phyloP scores from a whole-genome alignment of 2,797 vertebrate species.

The Poecile montanus region DNA sequence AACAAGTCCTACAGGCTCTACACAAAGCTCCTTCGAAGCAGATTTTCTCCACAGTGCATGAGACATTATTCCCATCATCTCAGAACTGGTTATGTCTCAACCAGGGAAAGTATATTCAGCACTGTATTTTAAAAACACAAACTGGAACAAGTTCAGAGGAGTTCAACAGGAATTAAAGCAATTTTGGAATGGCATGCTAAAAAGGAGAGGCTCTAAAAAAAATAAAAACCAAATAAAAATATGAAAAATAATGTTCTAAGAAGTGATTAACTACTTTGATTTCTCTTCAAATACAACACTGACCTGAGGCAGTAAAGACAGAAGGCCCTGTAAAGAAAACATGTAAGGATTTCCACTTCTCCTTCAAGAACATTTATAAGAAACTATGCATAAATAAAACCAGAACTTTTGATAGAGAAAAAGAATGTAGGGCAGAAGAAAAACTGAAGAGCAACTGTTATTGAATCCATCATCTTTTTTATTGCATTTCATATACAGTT shows the following conservation, averaged over 20 bases:
- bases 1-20: neutral
- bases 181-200: neutral
- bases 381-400: neutral
- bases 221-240: neutral
- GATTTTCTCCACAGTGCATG: neutral
- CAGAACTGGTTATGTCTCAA: neutral
- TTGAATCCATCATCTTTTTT: neutral
- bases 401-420: neutral
- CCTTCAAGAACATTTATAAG: neutral
- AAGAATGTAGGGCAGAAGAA: neutral
- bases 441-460: neutral
- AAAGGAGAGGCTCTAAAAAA: neutral
- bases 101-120: neutral
- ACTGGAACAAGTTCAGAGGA: neutral
- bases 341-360: neutral
- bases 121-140: neutral
- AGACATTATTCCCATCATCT: neutral
- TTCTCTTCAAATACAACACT: neutral
- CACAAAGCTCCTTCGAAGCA: neutral
- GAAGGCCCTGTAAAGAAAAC: neutral
- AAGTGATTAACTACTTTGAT: neutral
- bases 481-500: neutral
- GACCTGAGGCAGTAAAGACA: neutral
- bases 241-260: neutral
- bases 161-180: neutral